Conservation (phyloP, 2,113 vertebrate genomes). For the Pteropus alecto region DNA sequence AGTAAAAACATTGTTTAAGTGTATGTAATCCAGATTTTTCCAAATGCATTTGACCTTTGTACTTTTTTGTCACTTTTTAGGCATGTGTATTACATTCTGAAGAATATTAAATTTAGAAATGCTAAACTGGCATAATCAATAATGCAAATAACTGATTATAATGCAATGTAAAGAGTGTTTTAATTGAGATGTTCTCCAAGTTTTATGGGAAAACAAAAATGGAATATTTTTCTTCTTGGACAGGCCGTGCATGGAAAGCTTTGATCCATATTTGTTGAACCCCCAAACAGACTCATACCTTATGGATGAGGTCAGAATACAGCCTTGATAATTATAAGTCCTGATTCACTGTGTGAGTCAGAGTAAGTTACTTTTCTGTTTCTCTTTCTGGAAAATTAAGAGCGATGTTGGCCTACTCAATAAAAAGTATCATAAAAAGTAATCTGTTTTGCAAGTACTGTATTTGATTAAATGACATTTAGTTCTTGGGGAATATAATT, state of each 20-base stretch:
- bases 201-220: not conserved
- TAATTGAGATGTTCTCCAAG: not conserved
- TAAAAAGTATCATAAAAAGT: not conserved
- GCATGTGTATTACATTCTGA: not conserved
- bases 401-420: not conserved
- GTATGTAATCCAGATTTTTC: not conserved
- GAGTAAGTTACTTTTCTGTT: not conserved
- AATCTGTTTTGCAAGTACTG: not conserved
- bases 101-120: not conserved
- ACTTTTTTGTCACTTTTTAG: not conserved
- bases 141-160: not conserved
- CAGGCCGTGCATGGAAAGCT: not conserved
- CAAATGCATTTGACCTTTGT: not conserved
- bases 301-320: not conserved
- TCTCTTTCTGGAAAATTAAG: slow-evolving; percentile 21
- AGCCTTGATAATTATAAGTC: not conserved
- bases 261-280: not conserved
- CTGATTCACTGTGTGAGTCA: not conserved
- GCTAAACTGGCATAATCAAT: not conserved
- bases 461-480: not conserved
- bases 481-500: not conserved
- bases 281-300: not conserved
- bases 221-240: not conserved
- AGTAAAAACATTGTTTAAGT: not conserved
- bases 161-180: not conserved